Base-by-base conservation (phyloP, 2,113 vertebrate genomes). In the Oxyruncus cristatus region DNA sequence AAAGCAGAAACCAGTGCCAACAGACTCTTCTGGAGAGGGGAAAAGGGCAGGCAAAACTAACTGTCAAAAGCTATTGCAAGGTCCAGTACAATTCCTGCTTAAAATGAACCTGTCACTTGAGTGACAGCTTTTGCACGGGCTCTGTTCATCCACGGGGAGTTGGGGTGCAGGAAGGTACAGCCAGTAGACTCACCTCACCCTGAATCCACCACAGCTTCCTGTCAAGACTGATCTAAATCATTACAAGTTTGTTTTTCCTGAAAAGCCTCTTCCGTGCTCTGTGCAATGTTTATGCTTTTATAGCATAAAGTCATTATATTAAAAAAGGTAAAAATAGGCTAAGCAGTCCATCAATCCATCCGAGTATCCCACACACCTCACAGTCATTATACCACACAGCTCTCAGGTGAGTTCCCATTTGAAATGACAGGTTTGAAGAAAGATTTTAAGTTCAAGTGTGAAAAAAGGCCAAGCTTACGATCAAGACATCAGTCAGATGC, bases 201-300 rank as follows among this genome's bases (percentile, higher is more conserved):
- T 80, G 85, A 81, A 94, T 75, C 70, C 32, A 91, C 19, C 42
- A 58, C 23, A 83, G 26, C 11, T 73, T 91, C 24, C 74, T 79
- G 81, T 66, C 80, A 93, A 72, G 86, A 80, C 71, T 82, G 80
- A 95, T 89, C 76, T 75, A 56, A 73, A 95, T 63, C 70, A 86
- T 22, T 28, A 75, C 12, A 83, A 50, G 37, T 63, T 71, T 89
- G 53, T 47, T 92, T 90, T 70, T 87, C 50, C 71, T 93, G 59
- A 50, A 63, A 96, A 76, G 53, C 16, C 63, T 72, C 77, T 91
- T 92, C 49, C 9, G 5, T 50, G 89, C 35, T 75, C 58, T 88
- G 53, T 23, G 58, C 15, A 91, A 33, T 17, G 12, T 49, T 88
- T 87, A 90, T 17, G 62, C 49, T 96, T 96, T 63, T 74, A 52